These are phyloP conservation scores for Galerucella calmariensis DNA, from an alignment of 2,888 invertebrate species.

Conservation along the genomic window DNA sequence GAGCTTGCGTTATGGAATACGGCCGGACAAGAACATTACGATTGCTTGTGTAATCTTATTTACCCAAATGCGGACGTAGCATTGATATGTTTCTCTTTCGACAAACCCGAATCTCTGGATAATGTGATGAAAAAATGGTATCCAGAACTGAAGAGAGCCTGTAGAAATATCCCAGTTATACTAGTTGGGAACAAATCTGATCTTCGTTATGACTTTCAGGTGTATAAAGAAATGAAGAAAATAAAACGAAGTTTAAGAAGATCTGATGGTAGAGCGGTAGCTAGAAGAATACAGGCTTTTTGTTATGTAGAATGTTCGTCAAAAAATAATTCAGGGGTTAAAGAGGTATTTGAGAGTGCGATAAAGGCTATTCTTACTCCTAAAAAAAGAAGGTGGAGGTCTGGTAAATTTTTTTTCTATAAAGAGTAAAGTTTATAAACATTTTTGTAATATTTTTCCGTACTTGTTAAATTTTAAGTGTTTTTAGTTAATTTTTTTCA, in stretches of 20 bases:
- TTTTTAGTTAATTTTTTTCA: background rate
- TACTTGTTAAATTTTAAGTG: background rate
- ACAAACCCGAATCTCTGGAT: constrained; percentile 12
- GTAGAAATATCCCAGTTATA: constrained; percentile 6
- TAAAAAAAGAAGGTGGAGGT: background rate
- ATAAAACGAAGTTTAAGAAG: background rate
- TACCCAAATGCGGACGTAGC: constrained; percentile 4
- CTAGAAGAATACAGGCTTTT: constrained; percentile 3
- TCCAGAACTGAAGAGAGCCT: background rate
- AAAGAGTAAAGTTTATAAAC: background rate
- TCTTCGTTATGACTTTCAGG: constrained; percentile 4
- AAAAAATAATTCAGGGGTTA: background rate
- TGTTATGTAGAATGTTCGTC: constrained; percentile 15
- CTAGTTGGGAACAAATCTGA: constrained; percentile 1
- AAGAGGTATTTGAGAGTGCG: constrained; percentile 15
- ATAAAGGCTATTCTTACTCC: background rate
- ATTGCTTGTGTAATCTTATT: background rate
- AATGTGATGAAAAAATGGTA: constrained; percentile 13
- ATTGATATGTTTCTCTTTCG: constrained; percentile 12
- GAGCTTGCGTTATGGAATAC: constrained; percentile 11
- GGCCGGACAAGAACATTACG: constrained; percentile 16
- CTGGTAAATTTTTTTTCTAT: constrained; percentile 4
- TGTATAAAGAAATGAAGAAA: background rate
- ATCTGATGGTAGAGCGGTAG: background rate
- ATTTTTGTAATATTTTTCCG: background rate